Base-by-base conservation (phyloP, 2,113 vertebrate species). In the Ceratotherium simum region DNA sequence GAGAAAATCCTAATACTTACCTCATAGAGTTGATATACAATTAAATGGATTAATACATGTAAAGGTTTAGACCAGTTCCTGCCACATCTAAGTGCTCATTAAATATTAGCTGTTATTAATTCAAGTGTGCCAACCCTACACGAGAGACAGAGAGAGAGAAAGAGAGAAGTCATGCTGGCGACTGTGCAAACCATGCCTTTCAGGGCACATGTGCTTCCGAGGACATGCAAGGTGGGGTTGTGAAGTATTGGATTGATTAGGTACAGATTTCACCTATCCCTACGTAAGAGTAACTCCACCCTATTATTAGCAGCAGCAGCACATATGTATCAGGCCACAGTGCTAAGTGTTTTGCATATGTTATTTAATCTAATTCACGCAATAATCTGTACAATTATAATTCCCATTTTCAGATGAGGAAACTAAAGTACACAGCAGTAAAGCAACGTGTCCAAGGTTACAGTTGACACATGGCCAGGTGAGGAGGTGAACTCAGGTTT, bases 401-500 rank as follows among this genome's bases (percentile, higher is more conserved):
- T 48, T 84, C 31, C n/a, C 29, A 76, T 70, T 93, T 87, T 89
- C 60, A 86, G 79, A 46, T 21, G 42, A 93, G 67, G 64, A 95
- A 95, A 91, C 56, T 42, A 29, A 33, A 46, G 39, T 33, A 6
- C 39, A 70, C 56, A 78, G 13, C 46, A 94, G 64, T 39, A 39
- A 73, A 88, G 17, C 29, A 86, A 39, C 4, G 39, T 39, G 39
- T 81, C 46, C 91, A 54, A 48, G 86, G 62, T 90, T 54, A 75
- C 2, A 64, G 73, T 51, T 54, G 58, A 82, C n/a, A 25, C 2
- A 5, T 0, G 60, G 33, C 67, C 31, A 7, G 54, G 33, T 39
- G 75, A 81, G 39, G 73, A 86, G 48, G 64, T 60, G 12, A 64
- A n/a, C 70, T 62, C 21, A 33, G 64, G 6, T 70, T 90, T 80